Conservation (phyloP, 2,888 invertebrate species). For the Sesia apiformis region DNA sequence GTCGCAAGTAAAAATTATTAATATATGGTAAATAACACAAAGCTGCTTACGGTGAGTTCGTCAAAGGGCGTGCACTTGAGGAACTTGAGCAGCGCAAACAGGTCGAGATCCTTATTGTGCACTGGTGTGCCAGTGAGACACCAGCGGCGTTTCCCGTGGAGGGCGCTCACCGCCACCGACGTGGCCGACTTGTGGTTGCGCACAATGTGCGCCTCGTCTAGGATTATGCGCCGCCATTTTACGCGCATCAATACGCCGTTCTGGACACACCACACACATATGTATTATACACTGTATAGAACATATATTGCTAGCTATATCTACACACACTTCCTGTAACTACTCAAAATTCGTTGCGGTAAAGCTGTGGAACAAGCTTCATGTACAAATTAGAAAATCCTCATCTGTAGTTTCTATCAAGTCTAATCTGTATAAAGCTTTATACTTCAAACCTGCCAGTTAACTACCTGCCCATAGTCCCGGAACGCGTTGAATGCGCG, state of each 20-base stretch:
- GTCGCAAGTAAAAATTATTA: background rate
- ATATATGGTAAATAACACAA: background rate
- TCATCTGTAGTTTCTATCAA: too few species aligned
- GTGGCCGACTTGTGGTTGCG: slow-evolving; percentile 89
- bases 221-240: slow-evolving; percentile 88
- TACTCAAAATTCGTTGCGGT: too few species aligned
- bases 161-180: slow-evolving; percentile 79
- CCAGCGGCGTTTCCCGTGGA: slow-evolving; percentile 75
- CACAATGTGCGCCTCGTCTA: slow-evolving; percentile 96
- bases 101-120: slow-evolving; percentile 92
- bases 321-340: too few species aligned
- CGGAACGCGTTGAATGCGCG: too few species aligned
- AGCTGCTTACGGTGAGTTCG: slow-evolving; percentile 76
- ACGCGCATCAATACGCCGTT: slow-evolving; percentile 78
- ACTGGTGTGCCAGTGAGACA: slow-evolving; percentile 95
- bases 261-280: slow-evolving; percentile 20
- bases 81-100: slow-evolving; percentile 88
- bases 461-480: too few species aligned
- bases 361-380: too few species aligned
- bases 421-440: too few species aligned
- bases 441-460: too few species aligned
- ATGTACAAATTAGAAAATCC: too few species aligned
- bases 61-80: slow-evolving; percentile 91
- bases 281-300: too few species aligned
- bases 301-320: too few species aligned